Evolutionary conservation across 2,888 invertebrate genomes (phyloP).

Genomic region (Frankliniella fusca): DNA sequence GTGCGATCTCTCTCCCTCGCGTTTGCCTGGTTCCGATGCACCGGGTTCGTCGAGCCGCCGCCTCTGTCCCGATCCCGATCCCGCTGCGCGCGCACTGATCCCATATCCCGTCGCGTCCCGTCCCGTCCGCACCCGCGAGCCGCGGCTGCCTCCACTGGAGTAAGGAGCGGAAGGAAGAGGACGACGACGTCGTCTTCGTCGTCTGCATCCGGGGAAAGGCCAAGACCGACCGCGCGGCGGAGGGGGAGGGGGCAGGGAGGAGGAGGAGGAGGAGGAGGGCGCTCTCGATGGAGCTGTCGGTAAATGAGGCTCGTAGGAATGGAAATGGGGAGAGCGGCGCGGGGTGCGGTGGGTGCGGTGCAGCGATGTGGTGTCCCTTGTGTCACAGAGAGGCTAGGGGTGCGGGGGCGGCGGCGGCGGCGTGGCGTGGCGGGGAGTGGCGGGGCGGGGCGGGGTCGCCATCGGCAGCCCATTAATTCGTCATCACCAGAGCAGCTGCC

Average conservation of each 20-base stretch:
- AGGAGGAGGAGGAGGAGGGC: neutral
- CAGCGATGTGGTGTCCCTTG: neutral
- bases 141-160: neutral
- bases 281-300: neutral
- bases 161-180: neutral
- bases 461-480: conserved; percentile 5
- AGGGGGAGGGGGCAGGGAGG: conserved; percentile 13
- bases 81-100: conserved; percentile 27
- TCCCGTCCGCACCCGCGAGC: neutral
- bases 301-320: conserved; percentile 23
- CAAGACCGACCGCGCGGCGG: conserved; percentile 2
- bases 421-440: neutral
- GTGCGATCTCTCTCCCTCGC: conserved; percentile 78
- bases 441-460: neutral
- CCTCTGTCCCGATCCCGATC: conserved; percentile 27
- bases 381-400: neutral
- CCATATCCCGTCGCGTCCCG: conserved; percentile 1
- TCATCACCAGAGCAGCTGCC: neutral
- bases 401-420: neutral
- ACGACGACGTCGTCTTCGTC: neutral
- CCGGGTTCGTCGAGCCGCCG: conserved; percentile 28
- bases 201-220: neutral
- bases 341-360: neutral
- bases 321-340: neutral
- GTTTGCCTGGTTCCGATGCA: conserved; percentile 71